Percentiles rank a stretch among this genome's conserved stretches.
These are phyloP conservation scores for Calliopsis andreniformis DNA, from an alignment of 1,140 invertebrate species.

Conservation along the genomic window DNA sequence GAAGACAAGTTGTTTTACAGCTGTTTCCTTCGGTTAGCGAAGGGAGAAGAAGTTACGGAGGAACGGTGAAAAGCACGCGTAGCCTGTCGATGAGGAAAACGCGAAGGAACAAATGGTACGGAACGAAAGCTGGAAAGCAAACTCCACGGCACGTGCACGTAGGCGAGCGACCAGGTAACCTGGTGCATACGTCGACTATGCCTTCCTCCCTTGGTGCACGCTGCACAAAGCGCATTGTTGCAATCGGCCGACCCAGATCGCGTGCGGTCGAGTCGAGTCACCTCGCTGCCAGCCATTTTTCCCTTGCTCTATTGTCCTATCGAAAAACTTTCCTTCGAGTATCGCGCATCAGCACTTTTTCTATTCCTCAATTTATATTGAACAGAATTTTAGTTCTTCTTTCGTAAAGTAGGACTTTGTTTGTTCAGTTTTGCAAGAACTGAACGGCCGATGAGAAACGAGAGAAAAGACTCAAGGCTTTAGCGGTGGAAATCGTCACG, in stretches of 20 bases:
- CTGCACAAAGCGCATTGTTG: slow-evolving; percentile 68
- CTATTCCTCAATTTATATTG: not conserved
- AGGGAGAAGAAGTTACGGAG: not conserved
- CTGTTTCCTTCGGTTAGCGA: no score
- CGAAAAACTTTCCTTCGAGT: not conserved
- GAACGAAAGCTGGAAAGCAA: slow-evolving; percentile 30
- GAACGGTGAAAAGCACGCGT: slow-evolving; percentile 7
- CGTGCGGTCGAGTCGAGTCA: slow-evolving; percentile 24
- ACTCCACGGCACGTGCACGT: slow-evolving; percentile 50
- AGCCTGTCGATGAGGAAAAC: slow-evolving; percentile 28
- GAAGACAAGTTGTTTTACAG: no score
- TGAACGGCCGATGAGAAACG: not conserved
- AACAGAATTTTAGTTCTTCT: not conserved
- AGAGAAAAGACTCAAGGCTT: slow-evolving; percentile 8
- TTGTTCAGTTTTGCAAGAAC: not conserved
- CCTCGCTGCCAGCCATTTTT: not conserved
- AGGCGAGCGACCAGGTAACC: slow-evolving; percentile 41
- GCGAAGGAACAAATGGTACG: slow-evolving; percentile 37
- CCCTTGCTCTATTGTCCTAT: slow-evolving; percentile 1
- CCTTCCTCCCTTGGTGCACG: slow-evolving; percentile 15
- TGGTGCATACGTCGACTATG: slow-evolving; percentile 35
- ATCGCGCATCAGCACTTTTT: not conserved
- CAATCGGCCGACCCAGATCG: slow-evolving; percentile 65
- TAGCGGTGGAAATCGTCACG: slow-evolving; percentile 19
- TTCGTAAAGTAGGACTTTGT: no score